Evolutionary conservation across 2,113 vertebrate genomes (phyloP), one percentile per base, ranked within the genome.

Genomic region (Meleagris gallopavo): DNA sequence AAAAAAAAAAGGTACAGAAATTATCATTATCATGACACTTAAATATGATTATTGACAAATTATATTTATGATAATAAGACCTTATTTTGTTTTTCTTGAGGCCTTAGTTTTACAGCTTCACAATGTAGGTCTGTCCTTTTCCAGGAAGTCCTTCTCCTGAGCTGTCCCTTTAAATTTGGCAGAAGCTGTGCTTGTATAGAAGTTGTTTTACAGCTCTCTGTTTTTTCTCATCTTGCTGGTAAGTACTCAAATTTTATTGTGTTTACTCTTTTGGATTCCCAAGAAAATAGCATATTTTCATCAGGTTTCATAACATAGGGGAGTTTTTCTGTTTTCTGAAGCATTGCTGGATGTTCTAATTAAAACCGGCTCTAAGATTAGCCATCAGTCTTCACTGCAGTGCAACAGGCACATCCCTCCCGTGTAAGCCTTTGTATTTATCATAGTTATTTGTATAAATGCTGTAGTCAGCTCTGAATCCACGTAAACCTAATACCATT

Each of bases 401-500:
- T 5, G 8, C 64, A 54, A 8, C 9, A 83, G 36, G 38, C 67
- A 82, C 48, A 34, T 81, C 46, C 40, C 43, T 75, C 36, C n/a
- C 60, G 41, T 34, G 24, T 58, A 72, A 93, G 34, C 21, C 58
- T 82, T 92, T 75, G 22, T 72, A 54, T 91, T 93, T 90, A 61
- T 81, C 83, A n/a, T 48, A 88, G 57, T 34, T 88, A 57, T 89
- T 94, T 71, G 36, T 86, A 86, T 58, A 93, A 91, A 66, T 65
- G 52, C 57, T 86, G 65, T 46, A 75, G 57, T 93, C 77, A 76
- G 66, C 71, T 92, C 83, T 87, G 74, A 92, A 78, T 79, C 48
- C 48, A 54, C 36, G 45, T 66, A 88, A 96, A 79, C 21, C 11
- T 72, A 83, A 54, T 8, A 19, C 45, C 29, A 62, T 54, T 91